Conservation (phyloP, 2,888 invertebrate species). For the Hyposoter didymator region DNA sequence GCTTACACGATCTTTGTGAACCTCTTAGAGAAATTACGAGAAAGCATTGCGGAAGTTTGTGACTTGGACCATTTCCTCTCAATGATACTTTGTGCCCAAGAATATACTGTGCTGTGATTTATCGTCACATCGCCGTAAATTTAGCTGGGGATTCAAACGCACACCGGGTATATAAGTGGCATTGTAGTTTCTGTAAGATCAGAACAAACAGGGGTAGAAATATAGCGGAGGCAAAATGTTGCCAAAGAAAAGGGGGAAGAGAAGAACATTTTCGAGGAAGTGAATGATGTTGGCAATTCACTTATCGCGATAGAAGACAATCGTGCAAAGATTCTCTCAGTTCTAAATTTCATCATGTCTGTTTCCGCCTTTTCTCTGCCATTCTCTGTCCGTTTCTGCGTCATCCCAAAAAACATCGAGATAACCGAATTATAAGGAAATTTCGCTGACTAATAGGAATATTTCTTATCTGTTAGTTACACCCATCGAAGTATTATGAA, state of each 20-base stretch:
- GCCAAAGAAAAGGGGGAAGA: background rate
- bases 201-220: constrained; percentile 30
- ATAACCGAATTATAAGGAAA: constrained; percentile 43
- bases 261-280: constrained; percentile 40
- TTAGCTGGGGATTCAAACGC: constrained; percentile 17
- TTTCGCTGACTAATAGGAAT: constrained; percentile 32
- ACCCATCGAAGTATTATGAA: background rate
- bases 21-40: background rate
- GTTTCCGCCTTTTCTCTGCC: background rate
- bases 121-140: constrained; percentile 23
- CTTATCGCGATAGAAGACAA: constrained; percentile 58
- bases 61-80: background rate
- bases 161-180: constrained; percentile 41
- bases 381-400: constrained; percentile 5
- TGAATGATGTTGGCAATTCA: constrained; percentile 60
- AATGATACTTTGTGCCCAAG: constrained; percentile 14
- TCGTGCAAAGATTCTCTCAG: constrained; percentile 28
- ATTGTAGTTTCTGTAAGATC: constrained; percentile 39
- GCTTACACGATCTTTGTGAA: background rate
- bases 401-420: background rate
- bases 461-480: constrained; percentile 7
- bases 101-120: constrained; percentile 20
- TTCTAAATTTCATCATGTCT: constrained; percentile 7
- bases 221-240: constrained; percentile 14
- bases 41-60: background rate